Evolutionary conservation across 2,797 vertebrate genomes (phyloP), one percentile per base, ranked within the genome.

Genomic region (Galaxias olidus): DNA sequence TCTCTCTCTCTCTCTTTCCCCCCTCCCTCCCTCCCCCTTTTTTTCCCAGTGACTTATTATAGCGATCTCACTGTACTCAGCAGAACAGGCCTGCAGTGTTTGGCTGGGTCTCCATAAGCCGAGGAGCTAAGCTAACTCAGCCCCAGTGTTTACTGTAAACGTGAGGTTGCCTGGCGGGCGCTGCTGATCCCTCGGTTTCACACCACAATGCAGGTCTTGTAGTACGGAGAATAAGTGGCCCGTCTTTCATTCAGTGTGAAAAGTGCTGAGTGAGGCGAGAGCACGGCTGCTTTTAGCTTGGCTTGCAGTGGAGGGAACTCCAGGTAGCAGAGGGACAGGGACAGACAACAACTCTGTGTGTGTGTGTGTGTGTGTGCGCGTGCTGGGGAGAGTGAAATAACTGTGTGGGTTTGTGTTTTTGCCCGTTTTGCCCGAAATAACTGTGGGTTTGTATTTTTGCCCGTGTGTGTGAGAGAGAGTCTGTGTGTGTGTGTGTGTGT

Each of bases 221-320:
- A 74, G 68, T 63, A 63, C 30, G 75, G 65, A 67, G 71, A 11
- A 73, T 70, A 19, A n/a, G 59, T 64, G 81, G 75, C 76, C 68
- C 4, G 51, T 74, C 84, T 81, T 71, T 78, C 65, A 76, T 64
- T 77, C 76, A 68, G 76, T 71, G 74, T 78, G 68, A 75, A 87
- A 87, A 86, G 55, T 80, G 87, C 85, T 86, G 88, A 88, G 67
- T 79, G 71, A 60, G 63, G 59, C 66, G 64, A 58, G 64, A 73
- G 56, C 71, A 76, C 66, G 70, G 67, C 80, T 86, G 68, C 82
- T 81, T 84, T 84, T 81, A 81, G 75, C 72, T 65, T 43, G 4
- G 57, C 58, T 62, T 69, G 64, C 59, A 74, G 61, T 75, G 76
- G 72, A 70, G 73, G 68, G 77, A 86, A 70, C 64, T 84, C 76